Evolutionary conservation across 1,140 invertebrate species (phyloP).

Genomic region (Scaptomyza pallida): DNA sequence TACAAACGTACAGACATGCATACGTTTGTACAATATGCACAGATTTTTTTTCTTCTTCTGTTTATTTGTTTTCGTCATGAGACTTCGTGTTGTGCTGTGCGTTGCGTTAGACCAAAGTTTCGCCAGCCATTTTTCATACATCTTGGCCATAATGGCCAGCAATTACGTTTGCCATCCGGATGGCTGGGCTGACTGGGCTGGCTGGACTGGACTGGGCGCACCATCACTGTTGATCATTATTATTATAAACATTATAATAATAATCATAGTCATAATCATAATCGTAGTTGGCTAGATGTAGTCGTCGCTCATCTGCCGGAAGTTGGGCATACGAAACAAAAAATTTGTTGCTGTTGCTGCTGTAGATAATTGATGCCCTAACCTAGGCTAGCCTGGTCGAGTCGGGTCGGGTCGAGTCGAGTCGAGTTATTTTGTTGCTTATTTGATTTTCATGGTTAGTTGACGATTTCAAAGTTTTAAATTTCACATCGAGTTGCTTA

Average conservation of each 20-base stretch:
- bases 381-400: not conserved
- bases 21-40: no score
- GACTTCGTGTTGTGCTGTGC: slow-evolving; percentile 1
- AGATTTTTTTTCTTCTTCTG: no score
- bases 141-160: slow-evolving; percentile 39
- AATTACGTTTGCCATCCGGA: slow-evolving; percentile 42
- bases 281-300: slow-evolving; percentile 26
- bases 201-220: not conserved
- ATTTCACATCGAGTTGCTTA: slow-evolving; percentile 8
- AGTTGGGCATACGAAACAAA: slow-evolving; percentile 41
- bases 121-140: slow-evolving; percentile 36
- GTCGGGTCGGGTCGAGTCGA: not conserved
- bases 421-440: slow-evolving; percentile 40
- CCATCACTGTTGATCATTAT: slow-evolving; percentile 23
- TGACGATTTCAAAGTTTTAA: slow-evolving; percentile 1
- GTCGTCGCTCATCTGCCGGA: slow-evolving; percentile 45
- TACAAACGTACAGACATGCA: no score
- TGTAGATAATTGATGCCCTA: slow-evolving; percentile 42
- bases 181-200: not conserved
- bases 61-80: slow-evolving; percentile 36
- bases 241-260: slow-evolving; percentile 8
- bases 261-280: slow-evolving; percentile 18
- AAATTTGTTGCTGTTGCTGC: slow-evolving; percentile 11
- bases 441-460: slow-evolving; percentile 55
- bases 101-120: slow-evolving; percentile 23